Percentiles rank a stretch among this genome's conserved stretches.
These are phyloP conservation scores for Pogonocichla stellata DNA, from an alignment of 2,113 vertebrate genomes.

Conservation along the genomic window DNA sequence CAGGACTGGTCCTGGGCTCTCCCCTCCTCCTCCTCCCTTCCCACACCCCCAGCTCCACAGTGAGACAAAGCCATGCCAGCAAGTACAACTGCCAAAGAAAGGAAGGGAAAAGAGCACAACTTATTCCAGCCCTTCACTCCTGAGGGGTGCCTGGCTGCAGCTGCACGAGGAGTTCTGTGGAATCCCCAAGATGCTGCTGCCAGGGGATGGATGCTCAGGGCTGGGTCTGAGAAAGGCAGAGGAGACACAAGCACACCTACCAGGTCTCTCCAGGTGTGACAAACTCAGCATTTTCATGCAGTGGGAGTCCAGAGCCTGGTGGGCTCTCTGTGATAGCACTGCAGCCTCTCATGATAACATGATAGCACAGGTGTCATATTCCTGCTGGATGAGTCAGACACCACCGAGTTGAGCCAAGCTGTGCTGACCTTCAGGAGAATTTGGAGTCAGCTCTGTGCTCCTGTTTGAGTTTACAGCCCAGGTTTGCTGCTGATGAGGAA, in stretches of 20 bases:
- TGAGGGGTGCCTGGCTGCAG: neutral
- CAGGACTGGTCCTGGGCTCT: neutral
- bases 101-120: neutral
- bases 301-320: neutral
- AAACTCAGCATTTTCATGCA: neutral
- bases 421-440: neutral
- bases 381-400: neutral
- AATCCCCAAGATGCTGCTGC: neutral
- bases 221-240: neutral
- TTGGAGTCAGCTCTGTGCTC: neutral
- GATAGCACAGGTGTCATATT: neutral
- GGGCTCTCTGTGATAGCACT: neutral
- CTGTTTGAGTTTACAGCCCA: neutral
- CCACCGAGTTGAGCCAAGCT: neutral
- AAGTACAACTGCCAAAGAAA: neutral
- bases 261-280: neutral
- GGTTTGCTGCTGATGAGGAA: neutral
- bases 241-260: neutral
- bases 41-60: constrained; percentile 6
- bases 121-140: neutral
- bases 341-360: neutral
- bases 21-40: neutral
- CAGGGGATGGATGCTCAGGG: neutral
- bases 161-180: neutral
- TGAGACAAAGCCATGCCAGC: neutral